Conservation (phyloP, 1,140 invertebrate genomes). For the Trichogramma pretiosum region DNA sequence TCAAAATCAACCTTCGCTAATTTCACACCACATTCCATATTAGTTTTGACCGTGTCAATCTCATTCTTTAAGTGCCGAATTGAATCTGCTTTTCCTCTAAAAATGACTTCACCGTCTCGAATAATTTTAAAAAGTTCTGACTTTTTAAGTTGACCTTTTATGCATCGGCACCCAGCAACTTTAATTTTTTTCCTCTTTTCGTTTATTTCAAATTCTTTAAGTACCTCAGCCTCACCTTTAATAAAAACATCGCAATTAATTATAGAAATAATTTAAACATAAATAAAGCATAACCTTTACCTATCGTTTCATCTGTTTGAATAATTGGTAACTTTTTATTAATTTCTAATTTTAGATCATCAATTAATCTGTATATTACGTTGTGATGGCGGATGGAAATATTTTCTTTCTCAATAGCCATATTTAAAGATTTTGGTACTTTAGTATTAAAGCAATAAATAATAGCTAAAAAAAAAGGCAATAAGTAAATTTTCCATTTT, state of each 20-base stretch:
- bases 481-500: not conserved
- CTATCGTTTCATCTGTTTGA: slow-evolving; percentile 67
- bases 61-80: slow-evolving; percentile 86
- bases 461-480: slow-evolving; percentile 49
- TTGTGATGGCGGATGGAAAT: slow-evolving; percentile 64
- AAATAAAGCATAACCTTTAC: slow-evolving; percentile 37
- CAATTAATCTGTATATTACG: slow-evolving; percentile 86
- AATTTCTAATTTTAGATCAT: slow-evolving; percentile 77
- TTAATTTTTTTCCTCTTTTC: slow-evolving; percentile 73
- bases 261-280: slow-evolving; percentile 2
- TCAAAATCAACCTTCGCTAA: slow-evolving; percentile 56
- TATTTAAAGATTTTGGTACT: slow-evolving; percentile 43
- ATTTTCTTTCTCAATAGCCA: slow-evolving; percentile 45
- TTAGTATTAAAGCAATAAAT: slow-evolving; percentile 82
- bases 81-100: slow-evolving; percentile 67
- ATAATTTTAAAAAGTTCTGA: slow-evolving; percentile 59
- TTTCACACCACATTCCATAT: slow-evolving; percentile 79
- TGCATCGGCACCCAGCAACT: slow-evolving; percentile 82
- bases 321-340: slow-evolving; percentile 60
- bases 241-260: slow-evolving; percentile 2
- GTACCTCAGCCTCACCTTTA: slow-evolving; percentile 75
- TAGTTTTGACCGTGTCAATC: slow-evolving; percentile 72
- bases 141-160: slow-evolving; percentile 67
- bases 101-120: slow-evolving; percentile 61
- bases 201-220: slow-evolving; percentile 75